Evolutionary conservation across 2,888 invertebrate species (phyloP).

Genomic region (Limnephilus lunatus): DNA sequence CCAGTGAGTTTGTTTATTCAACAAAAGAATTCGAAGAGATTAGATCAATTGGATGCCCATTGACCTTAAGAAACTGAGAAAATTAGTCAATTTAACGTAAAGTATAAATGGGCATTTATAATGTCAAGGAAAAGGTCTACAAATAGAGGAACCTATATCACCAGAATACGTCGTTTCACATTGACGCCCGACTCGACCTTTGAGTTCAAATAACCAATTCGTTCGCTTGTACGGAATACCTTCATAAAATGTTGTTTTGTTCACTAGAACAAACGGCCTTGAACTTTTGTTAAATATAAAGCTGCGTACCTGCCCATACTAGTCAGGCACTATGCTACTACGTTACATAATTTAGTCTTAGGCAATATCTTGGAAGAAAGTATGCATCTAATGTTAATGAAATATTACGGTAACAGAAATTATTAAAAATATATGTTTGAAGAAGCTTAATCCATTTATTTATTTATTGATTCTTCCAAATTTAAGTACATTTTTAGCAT

Average conservation of each 20-base stretch:
- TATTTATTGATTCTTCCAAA: no score
- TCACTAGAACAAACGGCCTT: background rate
- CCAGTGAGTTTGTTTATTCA: no score
- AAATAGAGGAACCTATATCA: background rate
- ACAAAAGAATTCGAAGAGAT: no score
- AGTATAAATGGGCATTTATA: background rate
- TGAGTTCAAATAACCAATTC: background rate
- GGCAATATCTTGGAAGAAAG: no score
- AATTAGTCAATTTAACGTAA: background rate
- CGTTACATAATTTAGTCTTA: background rate
- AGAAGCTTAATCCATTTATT: no score
- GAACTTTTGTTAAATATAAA: background rate
- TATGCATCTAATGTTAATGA: no score
- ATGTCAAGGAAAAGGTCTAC: background rate
- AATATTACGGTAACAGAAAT: no score
- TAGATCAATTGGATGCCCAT: background rate
- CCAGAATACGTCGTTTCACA: background rate
- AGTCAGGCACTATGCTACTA: background rate
- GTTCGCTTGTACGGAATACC: background rate
- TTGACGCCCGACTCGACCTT: background rate
- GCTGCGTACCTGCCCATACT: background rate
- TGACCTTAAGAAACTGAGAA: background rate
- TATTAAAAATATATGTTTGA: no score
- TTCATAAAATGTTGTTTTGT: background rate
- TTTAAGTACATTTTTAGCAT: no score